These are phyloP conservation scores for Takifugu ocellatus DNA, from an alignment of 2,797 vertebrate genomes.

Conservation along the genomic window DNA sequence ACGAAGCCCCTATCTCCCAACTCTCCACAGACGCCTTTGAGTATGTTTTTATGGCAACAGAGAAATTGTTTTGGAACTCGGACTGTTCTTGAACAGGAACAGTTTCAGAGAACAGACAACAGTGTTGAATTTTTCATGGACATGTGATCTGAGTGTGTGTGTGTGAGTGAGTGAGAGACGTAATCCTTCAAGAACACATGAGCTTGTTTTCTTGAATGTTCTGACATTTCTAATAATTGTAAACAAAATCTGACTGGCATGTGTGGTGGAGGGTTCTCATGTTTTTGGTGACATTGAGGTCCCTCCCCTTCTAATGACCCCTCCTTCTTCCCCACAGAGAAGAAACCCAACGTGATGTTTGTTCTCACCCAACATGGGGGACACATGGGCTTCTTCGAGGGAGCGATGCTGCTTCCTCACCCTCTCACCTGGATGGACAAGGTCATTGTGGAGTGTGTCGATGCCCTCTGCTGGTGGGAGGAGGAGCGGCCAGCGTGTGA, in stretches of 20 bases:
- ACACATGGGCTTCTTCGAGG: constrained; percentile 97
- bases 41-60: neutral
- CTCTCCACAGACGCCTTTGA: too few species aligned
- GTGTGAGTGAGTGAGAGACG: constrained; percentile 3
- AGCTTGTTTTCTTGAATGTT: too few species aligned
- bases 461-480: constrained; percentile 90
- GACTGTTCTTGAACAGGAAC: too few species aligned
- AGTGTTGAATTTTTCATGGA: constrained; percentile 75
- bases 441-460: constrained; percentile 88
- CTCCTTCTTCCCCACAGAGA: constrained; percentile 70
- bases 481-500: constrained; percentile 77
- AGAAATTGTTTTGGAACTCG: too few species aligned
- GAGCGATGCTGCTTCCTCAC: constrained; percentile 88
- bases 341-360: constrained; percentile 90
- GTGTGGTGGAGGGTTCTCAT: neutral
- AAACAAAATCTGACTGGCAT: too few species aligned
- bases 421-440: constrained; percentile 98
- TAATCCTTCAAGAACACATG: too few species aligned
- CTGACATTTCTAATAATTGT: neutral
- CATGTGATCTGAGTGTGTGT: constrained; percentile 72
- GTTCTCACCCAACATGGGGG: constrained; percentile 90
- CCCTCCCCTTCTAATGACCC: neutral
- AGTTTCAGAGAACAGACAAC: too few species aligned
- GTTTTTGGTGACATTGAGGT: too few species aligned
- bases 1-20: too few species aligned